A percentile compares a stretch with the other conserved stretches of the same genome.
Conservation (phyloP, 2,888 invertebrate genomes). For the Aleiodes leptofemur region DNA sequence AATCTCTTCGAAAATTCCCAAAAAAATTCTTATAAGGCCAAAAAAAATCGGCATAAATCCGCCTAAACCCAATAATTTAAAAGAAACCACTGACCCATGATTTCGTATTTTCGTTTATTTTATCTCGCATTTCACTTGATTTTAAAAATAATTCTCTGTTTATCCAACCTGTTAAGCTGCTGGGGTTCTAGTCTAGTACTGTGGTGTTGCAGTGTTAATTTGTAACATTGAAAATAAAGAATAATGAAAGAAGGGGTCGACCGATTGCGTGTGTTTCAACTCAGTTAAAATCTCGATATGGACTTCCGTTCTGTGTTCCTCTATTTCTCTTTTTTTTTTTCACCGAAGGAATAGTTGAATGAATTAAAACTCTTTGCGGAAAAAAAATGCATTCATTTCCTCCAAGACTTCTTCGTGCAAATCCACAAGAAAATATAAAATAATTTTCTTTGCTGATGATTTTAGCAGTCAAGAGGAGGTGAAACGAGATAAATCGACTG, state of each 20-base stretch:
- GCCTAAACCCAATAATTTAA: too few relatives aligned
- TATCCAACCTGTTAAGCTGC: constrained; percentile 4
- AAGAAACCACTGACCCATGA: too few relatives aligned
- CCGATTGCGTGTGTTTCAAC: neutral
- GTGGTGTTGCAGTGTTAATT: neutral
- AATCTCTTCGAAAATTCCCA: too few relatives aligned
- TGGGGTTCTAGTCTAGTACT: neutral
- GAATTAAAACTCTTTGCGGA: neutral
- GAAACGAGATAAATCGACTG: too few relatives aligned
- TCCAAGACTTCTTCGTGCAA: neutral
- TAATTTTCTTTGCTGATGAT: neutral
- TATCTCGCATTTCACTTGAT: too few relatives aligned
- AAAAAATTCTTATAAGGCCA: too few relatives aligned
- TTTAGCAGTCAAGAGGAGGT: neutral
- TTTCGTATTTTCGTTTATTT: too few relatives aligned
- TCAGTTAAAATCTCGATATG: constrained; percentile 14
- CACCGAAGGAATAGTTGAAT: neutral
- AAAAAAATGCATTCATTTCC: neutral
- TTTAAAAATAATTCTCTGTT: neutral
- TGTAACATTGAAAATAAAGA: neutral
- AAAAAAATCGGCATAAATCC: too few relatives aligned
- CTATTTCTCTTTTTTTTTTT: neutral
- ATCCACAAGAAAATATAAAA: neutral
- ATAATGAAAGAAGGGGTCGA: neutral
- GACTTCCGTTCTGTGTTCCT: neutral